Base-by-base conservation (phyloP, 2,113 vertebrate genomes). In the Trichechus manatus region DNA sequence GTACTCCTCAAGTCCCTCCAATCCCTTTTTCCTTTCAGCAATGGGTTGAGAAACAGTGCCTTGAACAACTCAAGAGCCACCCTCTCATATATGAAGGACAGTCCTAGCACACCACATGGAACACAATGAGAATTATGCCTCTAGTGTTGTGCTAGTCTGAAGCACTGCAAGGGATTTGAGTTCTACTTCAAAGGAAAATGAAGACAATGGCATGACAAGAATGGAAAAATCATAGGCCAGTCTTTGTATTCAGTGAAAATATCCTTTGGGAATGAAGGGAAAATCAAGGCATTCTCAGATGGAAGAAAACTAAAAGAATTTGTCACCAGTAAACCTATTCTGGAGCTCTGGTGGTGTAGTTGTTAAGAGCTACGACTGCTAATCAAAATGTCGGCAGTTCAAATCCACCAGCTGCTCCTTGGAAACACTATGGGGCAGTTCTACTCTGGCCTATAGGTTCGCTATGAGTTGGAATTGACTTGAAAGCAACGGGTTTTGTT, bases 241-340 rank as follows among this genome's bases (percentile, higher is more conserved):
- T 36, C 19, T 92, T 23, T 75, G 66, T 70, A 80, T 61, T 72
- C 53, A 93, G 39, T 80, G 56, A 91, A 61, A 68, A 50, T 82
- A 90, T 63, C 22, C 47, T 87, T 93, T 44, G 83, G 27, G 53
- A 91, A 80, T 68, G 27, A 95, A 91, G 39, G 68, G 39, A 53
- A 96, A 78, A 95, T 84, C 44, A 84, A 80, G 63, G 88, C 31
- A 86, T 89, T 77, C 22, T 85, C n/a, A 74, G 75, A 84, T 22
- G 27, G 93, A 90, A 25, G 6, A 88, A 95, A 85, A 83, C 78
- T 44, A 86, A 75, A 23, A 91, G 74, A 77, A 91, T 29, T 74
- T 93, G 39, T 77, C 61, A 90, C 50, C 36, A 9, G n/a, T 85
- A 50, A 19, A 42, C 39, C 33, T 92, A 66, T 86, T 22, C 39